Percentiles rank a stretch among this genome's conserved stretches.
Evolutionary conservation across 2,113 vertebrate genomes (phyloP).

Genomic region (Tyto alba): DNA sequence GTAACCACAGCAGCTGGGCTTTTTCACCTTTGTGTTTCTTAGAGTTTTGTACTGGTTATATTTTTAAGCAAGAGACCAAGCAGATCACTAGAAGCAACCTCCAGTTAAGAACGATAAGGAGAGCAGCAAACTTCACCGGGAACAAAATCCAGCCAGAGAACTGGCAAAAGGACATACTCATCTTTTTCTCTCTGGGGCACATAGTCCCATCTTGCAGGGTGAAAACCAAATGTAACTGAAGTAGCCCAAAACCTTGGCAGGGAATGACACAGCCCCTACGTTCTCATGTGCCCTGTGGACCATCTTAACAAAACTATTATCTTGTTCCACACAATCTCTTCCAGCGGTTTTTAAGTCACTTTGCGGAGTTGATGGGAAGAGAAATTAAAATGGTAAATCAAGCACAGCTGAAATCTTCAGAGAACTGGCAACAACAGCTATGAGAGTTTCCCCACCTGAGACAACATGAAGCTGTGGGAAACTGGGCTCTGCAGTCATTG

Average conservation of each 20-base stretch:
- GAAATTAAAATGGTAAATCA: not conserved
- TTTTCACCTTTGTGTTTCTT: not conserved
- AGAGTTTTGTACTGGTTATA: not conserved
- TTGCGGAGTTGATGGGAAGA: not conserved
- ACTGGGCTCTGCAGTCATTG: not conserved
- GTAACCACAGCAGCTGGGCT: not conserved
- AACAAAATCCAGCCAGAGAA: not conserved
- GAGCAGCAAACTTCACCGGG: not conserved
- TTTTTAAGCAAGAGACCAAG: not conserved
- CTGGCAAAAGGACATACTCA: not conserved
- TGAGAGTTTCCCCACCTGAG: not conserved
- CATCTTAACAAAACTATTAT: not conserved
- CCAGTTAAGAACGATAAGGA: rapidly evolving
- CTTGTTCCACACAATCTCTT: not conserved
- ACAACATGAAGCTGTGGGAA: not conserved
- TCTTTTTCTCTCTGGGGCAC: not conserved
- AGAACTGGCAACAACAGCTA: not conserved
- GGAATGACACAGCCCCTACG: not conserved
- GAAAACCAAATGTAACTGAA: not conserved
- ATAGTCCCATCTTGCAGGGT: not conserved
- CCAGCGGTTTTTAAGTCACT: not conserved
- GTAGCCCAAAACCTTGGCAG: not conserved
- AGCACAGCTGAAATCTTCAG: not conserved
- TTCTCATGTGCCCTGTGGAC: not conserved
- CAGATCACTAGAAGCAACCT: not conserved